Base-by-base conservation (phyloP, 2,797 vertebrate genomes). In the Moxostoma hubbsi region DNA sequence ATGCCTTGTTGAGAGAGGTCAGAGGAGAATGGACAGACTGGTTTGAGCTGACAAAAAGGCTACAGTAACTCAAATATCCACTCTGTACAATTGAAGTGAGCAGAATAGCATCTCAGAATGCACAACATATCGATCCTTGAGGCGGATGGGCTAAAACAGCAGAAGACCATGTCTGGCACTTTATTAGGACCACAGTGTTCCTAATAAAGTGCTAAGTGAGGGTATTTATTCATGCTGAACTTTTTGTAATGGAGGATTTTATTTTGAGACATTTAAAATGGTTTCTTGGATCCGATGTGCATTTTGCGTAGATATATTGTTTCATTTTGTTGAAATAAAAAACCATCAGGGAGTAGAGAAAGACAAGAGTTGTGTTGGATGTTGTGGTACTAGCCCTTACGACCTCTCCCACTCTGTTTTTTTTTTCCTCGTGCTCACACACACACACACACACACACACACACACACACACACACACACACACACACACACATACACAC, bases 301-400 rank as follows among this genome's bases (percentile, higher is more conserved):
- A 24, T 57, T 24, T 55, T 51, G 13, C 7, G 12, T 11, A 0
- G 50, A 46, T 53, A 13, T 47, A 13, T n/a, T 18, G 63, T 11
- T 61, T 57, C 5, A 57, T 43, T 8, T 16, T 12, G 5, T 55
- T 64, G 49, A 8, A 66, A 24, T 43, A 53, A 59, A 53, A 78
- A 59, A 69, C 61, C 51, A 11, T 73, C 53, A 71, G 10, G 63
- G 36, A 47, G 7, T 16, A 11, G 1, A 64, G 13, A 50, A 51
- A 51, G 61, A 77, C 36, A 9, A 59, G 63, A 83, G 49, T 66
- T 61, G 45, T 45, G 57, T 49, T 57, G 47, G 50, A 75, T 58
- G 66, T 79, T 80, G 73, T 16, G 43, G 53, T 65, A 82, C 76
- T 85, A 83, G 88, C 87, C 8, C 45, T 70, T 63, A 43, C 4